Conservation (phyloP, 2,113 vertebrate species). For the Hemiscyllium ocellatum region DNA sequence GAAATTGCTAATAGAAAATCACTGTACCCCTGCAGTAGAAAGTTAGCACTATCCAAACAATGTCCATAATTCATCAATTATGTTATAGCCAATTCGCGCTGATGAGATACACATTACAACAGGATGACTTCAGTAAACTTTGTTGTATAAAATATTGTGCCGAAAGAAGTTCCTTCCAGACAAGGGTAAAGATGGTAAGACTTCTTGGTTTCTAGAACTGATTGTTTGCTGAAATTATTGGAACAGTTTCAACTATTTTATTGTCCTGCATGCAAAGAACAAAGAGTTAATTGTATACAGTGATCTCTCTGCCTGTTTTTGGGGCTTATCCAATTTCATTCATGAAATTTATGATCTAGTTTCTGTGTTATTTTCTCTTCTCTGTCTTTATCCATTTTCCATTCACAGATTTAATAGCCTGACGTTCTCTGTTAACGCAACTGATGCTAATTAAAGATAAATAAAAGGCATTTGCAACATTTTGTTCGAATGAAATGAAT, state of each 20-base stretch:
- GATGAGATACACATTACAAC: no score
- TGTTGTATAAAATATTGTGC: neutral
- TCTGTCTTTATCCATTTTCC: neutral
- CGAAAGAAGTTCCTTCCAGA: neutral
- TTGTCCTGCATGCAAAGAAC: neutral
- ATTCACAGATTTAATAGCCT: neutral
- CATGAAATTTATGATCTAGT: neutral
- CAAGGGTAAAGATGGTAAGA: neutral
- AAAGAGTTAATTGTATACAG: neutral
- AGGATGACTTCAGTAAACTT: neutral
- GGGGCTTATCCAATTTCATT: neutral
- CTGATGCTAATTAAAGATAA: neutral
- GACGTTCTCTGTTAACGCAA: neutral
- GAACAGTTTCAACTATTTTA: neutral
- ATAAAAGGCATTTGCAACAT: neutral
- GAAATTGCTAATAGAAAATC: no score
- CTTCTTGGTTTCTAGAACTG: neutral
- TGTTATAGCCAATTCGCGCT: no score
- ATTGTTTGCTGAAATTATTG: neutral
- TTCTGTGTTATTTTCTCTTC: neutral
- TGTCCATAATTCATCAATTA: no score
- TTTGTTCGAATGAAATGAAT: neutral
- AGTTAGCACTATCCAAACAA: no score
- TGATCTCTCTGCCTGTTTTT: neutral
- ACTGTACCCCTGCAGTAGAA: no score